Evolutionary conservation across 2,888 invertebrate genomes (phyloP), one percentile per base, ranked within the genome.

Genomic region (Catonia carolina): DNA sequence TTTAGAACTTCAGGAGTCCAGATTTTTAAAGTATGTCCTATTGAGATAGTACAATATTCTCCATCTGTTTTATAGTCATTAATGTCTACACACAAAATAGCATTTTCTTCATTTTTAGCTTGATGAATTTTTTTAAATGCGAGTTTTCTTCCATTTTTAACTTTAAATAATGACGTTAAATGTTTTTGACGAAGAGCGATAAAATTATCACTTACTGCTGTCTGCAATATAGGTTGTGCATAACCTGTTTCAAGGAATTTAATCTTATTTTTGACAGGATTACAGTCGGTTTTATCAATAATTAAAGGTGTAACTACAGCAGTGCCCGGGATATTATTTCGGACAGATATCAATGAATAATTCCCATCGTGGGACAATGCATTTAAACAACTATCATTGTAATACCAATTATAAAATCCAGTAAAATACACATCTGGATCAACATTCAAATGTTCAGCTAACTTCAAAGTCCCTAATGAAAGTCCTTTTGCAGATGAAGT

Each of bases 401-500:
- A 23, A 8, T 45, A 45, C 45, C 45, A 45, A 45, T 45, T 45
- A n/a, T 45, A 45, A n/a, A 23, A n/a, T 45, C 45, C 45, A 12
- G n/a, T 2, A 45, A 45, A 45, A n/a, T 23, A 6, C 2, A 22
- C 10, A 45, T 45, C 45, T 10, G 45, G 45, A 45, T 45, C 45
- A 6, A 2, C 6, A 5, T 45, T 2, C 14, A 45, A 8, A 45
- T 45, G 45, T n/a, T 45, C 20, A 5, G 45, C 45, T 45, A 45
- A 23, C n/a, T 45, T 45, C n/a, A 45, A 18, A 2, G 27, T 15
- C n/a, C 45, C 45, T n/a, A 20, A 22, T 20, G 45, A 27, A 17
- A 20, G 20, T 23, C 12, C n/a, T 12, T 14, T 23, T 6, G 1
- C 7, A 20, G 14, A 14, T 22, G 1, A 2, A n/a, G 14, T 45